phyloP scores from a whole-genome alignment of 1,140 invertebrate genomes.

The Meloidogyne floridensis region DNA sequence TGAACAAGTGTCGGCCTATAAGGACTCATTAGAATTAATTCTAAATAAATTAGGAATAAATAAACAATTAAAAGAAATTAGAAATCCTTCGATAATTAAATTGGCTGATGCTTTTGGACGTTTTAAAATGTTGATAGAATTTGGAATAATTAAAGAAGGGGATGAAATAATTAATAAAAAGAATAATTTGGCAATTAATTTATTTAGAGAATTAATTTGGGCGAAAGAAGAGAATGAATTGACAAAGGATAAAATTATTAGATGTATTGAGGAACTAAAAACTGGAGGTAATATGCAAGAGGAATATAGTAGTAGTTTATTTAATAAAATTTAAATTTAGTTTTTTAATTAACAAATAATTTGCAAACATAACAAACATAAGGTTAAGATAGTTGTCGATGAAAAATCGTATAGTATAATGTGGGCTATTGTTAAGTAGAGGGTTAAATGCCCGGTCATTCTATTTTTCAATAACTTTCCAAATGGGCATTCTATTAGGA shows the following conservation, averaged over 20 bases:
- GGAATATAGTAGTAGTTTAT: too few species aligned
- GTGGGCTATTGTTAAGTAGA: too few species aligned
- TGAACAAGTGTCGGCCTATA: not conserved
- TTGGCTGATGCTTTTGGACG: not conserved
- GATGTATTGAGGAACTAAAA: not conserved
- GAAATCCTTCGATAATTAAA: not conserved
- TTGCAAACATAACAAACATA: too few species aligned
- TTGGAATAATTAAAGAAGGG: not conserved
- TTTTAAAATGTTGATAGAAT: not conserved
- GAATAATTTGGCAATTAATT: not conserved
- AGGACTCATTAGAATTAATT: not conserved
- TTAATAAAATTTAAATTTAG: too few species aligned
- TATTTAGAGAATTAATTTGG: not conserved
- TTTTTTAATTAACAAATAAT: too few species aligned
- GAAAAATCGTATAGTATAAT: too few species aligned
- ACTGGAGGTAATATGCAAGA: not conserved
- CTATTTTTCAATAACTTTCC: too few species aligned
- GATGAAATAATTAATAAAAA: not conserved
- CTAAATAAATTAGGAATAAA: not conserved
- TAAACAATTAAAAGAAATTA: not conserved
- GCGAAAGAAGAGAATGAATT: not conserved
- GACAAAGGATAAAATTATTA: not conserved
- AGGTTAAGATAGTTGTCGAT: too few species aligned
- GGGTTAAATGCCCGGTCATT: too few species aligned
- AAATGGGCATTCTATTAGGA: too few species aligned